phyloP scores from a whole-genome alignment of 2,888 invertebrate genomes.

The Eilema depressum region DNA sequence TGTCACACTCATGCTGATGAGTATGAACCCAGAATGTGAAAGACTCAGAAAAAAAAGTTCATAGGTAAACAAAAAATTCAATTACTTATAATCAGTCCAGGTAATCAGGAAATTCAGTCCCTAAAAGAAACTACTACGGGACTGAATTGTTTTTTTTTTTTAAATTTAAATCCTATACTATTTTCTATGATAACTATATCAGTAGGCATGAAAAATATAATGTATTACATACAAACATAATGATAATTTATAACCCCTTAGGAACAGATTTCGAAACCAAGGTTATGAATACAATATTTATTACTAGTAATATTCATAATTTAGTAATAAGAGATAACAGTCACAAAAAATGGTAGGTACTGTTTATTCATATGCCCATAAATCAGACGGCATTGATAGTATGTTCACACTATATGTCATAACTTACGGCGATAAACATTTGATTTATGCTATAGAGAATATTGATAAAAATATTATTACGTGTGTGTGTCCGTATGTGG shows the following conservation, averaged over 20 bases:
- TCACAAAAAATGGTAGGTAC: constrained; percentile 32
- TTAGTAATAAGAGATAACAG: constrained; percentile 15
- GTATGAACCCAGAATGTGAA: no score
- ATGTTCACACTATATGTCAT: constrained; percentile 45
- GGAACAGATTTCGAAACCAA: constrained; percentile 26
- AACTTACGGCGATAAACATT: constrained; percentile 38
- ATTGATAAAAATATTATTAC: constrained; percentile 26
- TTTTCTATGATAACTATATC: not conserved
- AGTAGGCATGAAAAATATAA: not conserved
- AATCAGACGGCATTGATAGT: constrained; percentile 44
- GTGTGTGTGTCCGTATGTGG: not conserved
- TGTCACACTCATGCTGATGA: no score
- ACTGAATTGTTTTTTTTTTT: no score
- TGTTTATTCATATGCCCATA: constrained; percentile 39
- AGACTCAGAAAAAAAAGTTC: no score
- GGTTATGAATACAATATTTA: constrained; percentile 28
- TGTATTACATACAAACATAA: not conserved
- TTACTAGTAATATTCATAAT: constrained; percentile 6
- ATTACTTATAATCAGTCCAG: no score
- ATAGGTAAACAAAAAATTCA: no score
- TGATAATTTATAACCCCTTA: not conserved
- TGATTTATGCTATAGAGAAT: constrained; percentile 44
- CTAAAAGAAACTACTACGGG: no score
- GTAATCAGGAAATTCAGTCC: no score
- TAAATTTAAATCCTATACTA: no score